phyloP scores from a whole-genome alignment of 1,140 invertebrate genomes.

The Nixonia krombeini region DNA sequence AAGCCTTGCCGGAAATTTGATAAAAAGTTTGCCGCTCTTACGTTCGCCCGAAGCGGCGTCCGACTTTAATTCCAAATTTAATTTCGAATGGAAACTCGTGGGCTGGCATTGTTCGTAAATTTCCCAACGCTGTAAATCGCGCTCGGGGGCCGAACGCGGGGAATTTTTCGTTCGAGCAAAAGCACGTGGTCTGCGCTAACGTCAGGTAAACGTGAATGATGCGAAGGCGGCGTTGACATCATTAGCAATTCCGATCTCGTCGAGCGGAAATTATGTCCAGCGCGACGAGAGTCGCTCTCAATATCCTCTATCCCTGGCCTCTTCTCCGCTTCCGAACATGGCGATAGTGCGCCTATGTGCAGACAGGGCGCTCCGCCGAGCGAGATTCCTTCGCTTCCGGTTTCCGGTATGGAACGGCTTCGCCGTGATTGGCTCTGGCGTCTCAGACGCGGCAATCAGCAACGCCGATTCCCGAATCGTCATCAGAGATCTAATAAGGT shows the following conservation, averaged over 20 bases:
- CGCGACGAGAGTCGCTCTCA: conserved; percentile 70
- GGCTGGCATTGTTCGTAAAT: no score
- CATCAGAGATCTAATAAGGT: no score
- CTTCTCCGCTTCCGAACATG: conserved; percentile 32
- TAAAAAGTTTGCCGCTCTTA: neutral
- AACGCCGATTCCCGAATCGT: conserved; percentile 27
- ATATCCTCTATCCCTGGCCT: conserved; percentile 67
- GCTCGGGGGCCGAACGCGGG: no score
- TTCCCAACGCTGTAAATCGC: no score
- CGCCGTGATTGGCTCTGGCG: conserved; percentile 58
- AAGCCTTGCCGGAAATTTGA: neutral
- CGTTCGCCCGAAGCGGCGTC: no score
- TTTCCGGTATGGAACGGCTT: conserved; percentile 63
- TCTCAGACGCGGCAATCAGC: conserved; percentile 8
- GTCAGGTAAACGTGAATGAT: conserved; percentile 64
- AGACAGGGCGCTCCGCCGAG: conserved; percentile 44
- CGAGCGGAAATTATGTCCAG: conserved; percentile 74
- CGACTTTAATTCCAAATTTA: no score
- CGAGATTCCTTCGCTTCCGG: conserved; percentile 69
- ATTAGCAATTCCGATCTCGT: conserved; percentile 74
- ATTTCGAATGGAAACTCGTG: no score
- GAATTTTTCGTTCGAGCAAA: no score
- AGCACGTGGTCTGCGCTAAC: conserved; percentile 41
- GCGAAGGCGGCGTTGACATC: conserved; percentile 69
- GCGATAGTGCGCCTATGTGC: conserved; percentile 37